Conservation (phyloP, 2,113 vertebrate species). For the Datnioides undecimradiatus region DNA sequence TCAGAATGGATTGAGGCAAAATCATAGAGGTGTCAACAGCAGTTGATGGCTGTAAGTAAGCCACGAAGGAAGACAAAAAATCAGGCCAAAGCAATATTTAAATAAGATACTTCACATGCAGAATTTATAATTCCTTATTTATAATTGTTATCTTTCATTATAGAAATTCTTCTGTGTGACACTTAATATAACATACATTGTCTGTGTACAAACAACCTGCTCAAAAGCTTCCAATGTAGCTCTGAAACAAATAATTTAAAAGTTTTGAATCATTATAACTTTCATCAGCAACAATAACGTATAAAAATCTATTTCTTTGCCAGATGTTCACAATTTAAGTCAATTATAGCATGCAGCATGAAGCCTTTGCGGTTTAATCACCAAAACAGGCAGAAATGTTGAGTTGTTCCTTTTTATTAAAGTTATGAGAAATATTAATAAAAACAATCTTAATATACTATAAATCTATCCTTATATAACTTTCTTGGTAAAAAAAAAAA, state of each 20-base stretch:
- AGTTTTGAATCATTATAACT: background rate
- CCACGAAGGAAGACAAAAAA: slow-evolving; percentile 68
- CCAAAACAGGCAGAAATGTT: background rate
- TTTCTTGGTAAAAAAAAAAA: background rate
- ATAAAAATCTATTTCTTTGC: background rate
- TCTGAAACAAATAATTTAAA: background rate
- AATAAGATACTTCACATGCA: slow-evolving; percentile 52
- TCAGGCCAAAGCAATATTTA: slow-evolving; percentile 48
- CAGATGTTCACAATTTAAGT: background rate
- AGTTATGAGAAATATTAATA: background rate
- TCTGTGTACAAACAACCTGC: background rate
- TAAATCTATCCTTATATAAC: background rate
- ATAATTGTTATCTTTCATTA: slow-evolving; percentile 15
- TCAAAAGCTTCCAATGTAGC: background rate
- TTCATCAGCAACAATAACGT: background rate
- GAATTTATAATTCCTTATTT: slow-evolving; percentile 50
- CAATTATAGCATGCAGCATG: background rate
- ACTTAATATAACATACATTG: background rate
- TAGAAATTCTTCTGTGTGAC: background rate
- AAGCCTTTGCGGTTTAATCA: background rate
- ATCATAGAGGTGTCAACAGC: slow-evolving; percentile 74
- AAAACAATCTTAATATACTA: background rate
- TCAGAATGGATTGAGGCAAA: slow-evolving; percentile 76
- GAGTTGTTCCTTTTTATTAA: background rate
- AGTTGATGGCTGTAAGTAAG: slow-evolving; percentile 69